Evolutionary conservation across 1,140 invertebrate species (phyloP).

Genomic region (Eulimnadia texana): DNA sequence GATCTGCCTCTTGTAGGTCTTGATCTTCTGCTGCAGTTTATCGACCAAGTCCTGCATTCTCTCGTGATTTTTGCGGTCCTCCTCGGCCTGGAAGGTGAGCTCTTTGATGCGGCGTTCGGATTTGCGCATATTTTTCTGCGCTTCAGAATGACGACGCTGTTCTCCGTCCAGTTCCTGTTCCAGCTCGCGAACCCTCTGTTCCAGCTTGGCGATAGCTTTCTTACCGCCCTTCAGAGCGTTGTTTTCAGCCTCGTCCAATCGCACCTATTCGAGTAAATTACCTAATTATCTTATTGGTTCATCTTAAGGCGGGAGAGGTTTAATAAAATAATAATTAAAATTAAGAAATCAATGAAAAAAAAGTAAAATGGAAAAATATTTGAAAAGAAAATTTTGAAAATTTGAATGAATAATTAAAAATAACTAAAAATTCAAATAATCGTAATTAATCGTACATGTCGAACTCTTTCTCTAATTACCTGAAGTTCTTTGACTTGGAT

Average conservation of each 20-base stretch:
- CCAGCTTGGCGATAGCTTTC: slow-evolving; percentile 90
- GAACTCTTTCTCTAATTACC: too few relatives aligned
- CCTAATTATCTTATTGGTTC: too few relatives aligned
- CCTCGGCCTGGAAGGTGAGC: slow-evolving; percentile 83
- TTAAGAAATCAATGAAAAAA: too few relatives aligned
- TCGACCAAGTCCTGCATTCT: slow-evolving; percentile 95
- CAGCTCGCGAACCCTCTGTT: slow-evolving; percentile 86
- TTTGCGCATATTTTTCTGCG: slow-evolving; percentile 89
- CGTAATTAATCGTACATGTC: too few relatives aligned
- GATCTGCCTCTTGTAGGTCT: slow-evolving; percentile 98
- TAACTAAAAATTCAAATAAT: too few relatives aligned
- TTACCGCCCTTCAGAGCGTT: slow-evolving; percentile 96
- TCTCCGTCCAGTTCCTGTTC: slow-evolving; percentile 96
- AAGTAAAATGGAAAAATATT: too few relatives aligned
- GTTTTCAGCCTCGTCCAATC: slow-evolving; percentile 89
- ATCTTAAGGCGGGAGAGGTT: too few relatives aligned
- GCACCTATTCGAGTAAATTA: too few relatives aligned
- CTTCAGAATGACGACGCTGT: slow-evolving; percentile 92
- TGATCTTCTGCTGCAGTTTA: slow-evolving; percentile 98
- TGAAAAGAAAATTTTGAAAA: too few relatives aligned
- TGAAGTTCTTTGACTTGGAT: slow-evolving; percentile 97
- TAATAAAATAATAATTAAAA: too few relatives aligned
- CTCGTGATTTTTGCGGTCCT: slow-evolving; percentile 95
- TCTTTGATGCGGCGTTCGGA: slow-evolving; percentile 90
- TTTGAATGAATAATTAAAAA: too few relatives aligned